Base-by-base conservation (phyloP, 1,140 invertebrate genomes). In the Drosophila simulans region DNA sequence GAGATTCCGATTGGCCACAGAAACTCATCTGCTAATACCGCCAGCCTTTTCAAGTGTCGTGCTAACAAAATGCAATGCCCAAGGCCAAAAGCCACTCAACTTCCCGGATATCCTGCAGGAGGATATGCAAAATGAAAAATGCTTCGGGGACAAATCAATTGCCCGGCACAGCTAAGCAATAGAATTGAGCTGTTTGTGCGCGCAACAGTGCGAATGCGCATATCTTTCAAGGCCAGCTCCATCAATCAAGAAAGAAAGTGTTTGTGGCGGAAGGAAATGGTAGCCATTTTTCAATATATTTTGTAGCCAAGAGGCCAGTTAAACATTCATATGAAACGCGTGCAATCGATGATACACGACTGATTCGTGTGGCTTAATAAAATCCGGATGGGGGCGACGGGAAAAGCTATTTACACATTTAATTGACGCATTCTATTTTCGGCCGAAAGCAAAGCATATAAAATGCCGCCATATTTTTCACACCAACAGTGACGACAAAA, bases 341-440 rank as follows among this genome's bases (percentile, higher is more conserved):
- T 40, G 11, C 5, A 22, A 49, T 39, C 34, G 4, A 13, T 2
- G 3, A 5, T 11, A 15, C 12, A 5, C 12, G 37, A 4, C 13
- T 13, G 11, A 58, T 17, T 55, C 56, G 43, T 62, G 57, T 7
- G 11, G 4, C 17, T 17, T 27, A 22, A 43, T 65, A 64, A 51
- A 48, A 51, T 22, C 35, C 10, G 25, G 2, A 10, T 65, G 35
- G 27, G 35, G 64, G 45, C 25, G 66, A 22, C 11, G 39, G 11
- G 13, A 64, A 65, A 52, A 27, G 15, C 56, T 86, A 63, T 85
- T 85, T 88, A 62, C 74, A 66, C 73, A 74, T 71, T 85, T 64
- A 82, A 88, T 86, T 86, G 74, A 82, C 74, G 58, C 54, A 43
- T 64, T 70, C 68, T 88, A 86, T 86, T 88, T 86, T 88, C 79